A percentile compares a stretch with the other conserved stretches of the same genome.
Evolutionary conservation across 2,797 vertebrate species (phyloP).

Genomic region (Mareca strepera): DNA sequence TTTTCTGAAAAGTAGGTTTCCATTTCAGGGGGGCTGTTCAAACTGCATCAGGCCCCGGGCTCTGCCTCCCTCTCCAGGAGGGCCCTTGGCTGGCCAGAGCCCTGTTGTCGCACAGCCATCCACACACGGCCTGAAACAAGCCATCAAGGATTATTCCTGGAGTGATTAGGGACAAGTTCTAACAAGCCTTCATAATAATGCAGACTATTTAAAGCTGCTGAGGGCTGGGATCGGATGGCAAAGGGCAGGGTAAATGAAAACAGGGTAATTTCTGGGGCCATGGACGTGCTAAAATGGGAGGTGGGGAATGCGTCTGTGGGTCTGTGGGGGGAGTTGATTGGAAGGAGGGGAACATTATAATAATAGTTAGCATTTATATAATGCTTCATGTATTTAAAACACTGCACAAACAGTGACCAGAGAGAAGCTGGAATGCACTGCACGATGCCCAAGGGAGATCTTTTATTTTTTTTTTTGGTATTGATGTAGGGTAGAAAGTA

Average conservation of each 20-base stretch:
- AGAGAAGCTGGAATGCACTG: conserved; percentile 45
- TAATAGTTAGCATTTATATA: conserved; percentile 64
- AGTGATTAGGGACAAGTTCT: conserved; percentile 71
- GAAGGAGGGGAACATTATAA: conserved; percentile 58
- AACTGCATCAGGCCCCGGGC: background rate
- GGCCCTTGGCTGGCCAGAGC: background rate
- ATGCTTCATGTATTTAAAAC: conserved; percentile 37
- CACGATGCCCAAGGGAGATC: background rate
- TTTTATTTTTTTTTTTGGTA: background rate
- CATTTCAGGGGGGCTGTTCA: background rate
- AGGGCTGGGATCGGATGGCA: conserved; percentile 65
- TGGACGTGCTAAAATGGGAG: conserved; percentile 49
- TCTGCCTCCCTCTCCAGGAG: conserved; percentile 1
- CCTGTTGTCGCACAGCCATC: conserved; percentile 28
- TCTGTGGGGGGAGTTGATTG: conserved; percentile 35
- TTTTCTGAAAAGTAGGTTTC: background rate
- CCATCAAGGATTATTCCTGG: conserved; percentile 72
- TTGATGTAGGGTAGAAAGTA: background rate
- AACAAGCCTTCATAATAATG: conserved; percentile 73
- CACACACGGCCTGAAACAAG: conserved; percentile 17
- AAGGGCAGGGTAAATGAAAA: conserved; percentile 66
- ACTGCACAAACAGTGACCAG: conserved; percentile 1
- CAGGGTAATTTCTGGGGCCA: conserved; percentile 61
- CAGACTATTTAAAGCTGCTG: conserved; percentile 72
- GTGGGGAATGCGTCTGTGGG: conserved; percentile 53